These are phyloP conservation scores for Dolichoris vasculosae DNA, from an alignment of 1,140 invertebrate species.

Conservation along the genomic window DNA sequence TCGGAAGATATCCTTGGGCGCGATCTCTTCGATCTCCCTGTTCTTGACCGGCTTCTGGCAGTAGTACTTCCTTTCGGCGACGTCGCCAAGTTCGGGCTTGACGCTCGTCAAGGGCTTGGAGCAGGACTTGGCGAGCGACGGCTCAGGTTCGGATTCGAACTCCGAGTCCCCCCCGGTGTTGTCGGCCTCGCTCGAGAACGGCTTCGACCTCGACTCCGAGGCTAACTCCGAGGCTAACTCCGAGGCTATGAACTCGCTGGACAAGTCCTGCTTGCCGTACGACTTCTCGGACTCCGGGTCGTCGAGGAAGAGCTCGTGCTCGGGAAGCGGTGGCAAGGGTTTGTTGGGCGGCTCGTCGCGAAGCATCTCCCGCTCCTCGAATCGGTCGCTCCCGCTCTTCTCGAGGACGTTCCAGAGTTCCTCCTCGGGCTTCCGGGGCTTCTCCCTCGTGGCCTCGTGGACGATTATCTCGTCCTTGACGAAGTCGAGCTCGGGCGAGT, in stretches of 20 bases:
- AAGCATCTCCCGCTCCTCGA: slow-evolving; percentile 27
- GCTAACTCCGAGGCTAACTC: slow-evolving; percentile 51
- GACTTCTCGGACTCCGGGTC: not conserved
- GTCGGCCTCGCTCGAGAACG: slow-evolving; percentile 57
- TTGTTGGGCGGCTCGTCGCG: slow-evolving; percentile 64
- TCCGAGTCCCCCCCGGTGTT: slow-evolving; percentile 62
- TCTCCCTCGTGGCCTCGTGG: slow-evolving; percentile 39
- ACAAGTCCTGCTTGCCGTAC: slow-evolving; percentile 1
- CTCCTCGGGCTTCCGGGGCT: slow-evolving; percentile 49
- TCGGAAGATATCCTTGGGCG: slow-evolving; percentile 80
- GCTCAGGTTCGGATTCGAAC: slow-evolving; percentile 67
- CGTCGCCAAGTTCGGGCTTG: slow-evolving; percentile 40
- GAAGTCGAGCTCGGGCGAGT: slow-evolving; percentile 57
- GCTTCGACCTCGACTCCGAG: slow-evolving; percentile 52
- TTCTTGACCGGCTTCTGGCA: slow-evolving; percentile 36
- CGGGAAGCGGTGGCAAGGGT: slow-evolving; percentile 62
- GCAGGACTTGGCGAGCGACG: slow-evolving; percentile 62
- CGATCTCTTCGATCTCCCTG: slow-evolving; percentile 73
- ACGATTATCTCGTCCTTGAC: slow-evolving; percentile 48
- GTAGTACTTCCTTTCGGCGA: slow-evolving; percentile 31
- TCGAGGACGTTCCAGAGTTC: slow-evolving; percentile 61
- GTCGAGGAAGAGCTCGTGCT: slow-evolving; percentile 13
- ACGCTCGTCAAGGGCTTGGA: not conserved
- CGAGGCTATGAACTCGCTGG: not conserved
- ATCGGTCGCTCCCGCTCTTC: slow-evolving; percentile 34